Evolutionary conservation across 2,113 vertebrate species (phyloP).

Genomic region (Daboia siamensis): DNA sequence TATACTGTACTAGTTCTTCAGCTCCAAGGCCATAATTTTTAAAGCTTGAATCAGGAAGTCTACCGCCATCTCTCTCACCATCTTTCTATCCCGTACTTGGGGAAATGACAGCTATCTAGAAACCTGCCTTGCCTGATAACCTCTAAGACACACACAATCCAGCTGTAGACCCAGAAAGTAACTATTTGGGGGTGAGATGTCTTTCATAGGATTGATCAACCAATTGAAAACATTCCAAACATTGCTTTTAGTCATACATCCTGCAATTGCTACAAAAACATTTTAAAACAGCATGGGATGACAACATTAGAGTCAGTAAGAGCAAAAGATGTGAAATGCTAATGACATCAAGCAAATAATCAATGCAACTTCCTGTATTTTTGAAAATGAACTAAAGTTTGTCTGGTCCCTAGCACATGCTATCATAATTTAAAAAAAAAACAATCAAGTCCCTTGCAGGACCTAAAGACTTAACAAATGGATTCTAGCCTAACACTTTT

Average conservation of each 20-base stretch:
- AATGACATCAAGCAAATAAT: background rate
- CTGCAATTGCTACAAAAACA: background rate
- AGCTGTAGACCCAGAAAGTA: background rate
- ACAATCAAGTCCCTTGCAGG: background rate
- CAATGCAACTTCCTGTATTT: background rate
- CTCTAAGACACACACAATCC: background rate
- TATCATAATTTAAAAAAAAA: background rate
- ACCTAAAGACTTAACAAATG: background rate
- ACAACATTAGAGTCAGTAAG: background rate
- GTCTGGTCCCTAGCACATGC: background rate
- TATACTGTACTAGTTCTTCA: background rate
- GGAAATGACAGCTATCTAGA: background rate
- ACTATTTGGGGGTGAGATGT: background rate
- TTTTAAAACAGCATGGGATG: background rate
- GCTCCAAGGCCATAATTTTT: background rate
- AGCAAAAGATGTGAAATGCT: background rate
- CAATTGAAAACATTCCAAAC: background rate
- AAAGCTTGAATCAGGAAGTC: background rate
- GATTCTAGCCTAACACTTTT: background rate
- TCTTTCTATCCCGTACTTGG: background rate
- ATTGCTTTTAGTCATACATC: background rate
- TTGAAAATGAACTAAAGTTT: background rate
- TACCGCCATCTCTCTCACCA: background rate
- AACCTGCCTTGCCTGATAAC: background rate
- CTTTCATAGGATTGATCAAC: background rate